phyloP scores from a whole-genome alignment of 1,140 invertebrate species.

The Monomorium pharaonis region DNA sequence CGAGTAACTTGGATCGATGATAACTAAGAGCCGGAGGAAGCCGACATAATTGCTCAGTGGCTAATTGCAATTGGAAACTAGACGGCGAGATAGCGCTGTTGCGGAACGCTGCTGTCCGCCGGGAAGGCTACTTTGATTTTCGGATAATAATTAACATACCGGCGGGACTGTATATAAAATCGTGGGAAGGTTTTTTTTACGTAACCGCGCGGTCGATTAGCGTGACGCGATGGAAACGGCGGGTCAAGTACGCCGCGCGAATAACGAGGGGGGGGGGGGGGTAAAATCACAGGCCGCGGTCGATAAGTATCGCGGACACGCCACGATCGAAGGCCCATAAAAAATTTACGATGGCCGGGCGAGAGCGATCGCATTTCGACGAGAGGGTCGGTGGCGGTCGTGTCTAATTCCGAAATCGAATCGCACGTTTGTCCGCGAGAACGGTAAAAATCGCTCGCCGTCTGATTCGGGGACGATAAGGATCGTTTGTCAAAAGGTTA shows the following conservation, averaged over 20 bases:
- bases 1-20: slow-evolving; percentile 33
- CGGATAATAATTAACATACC: slow-evolving; percentile 15
- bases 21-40: slow-evolving; percentile 11
- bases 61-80: slow-evolving; percentile 39
- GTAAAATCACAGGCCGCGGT: slow-evolving; percentile 2
- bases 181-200: slow-evolving; percentile 42
- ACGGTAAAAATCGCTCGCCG: background rate
- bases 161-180: slow-evolving; percentile 1
- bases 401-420: slow-evolving; percentile 12
- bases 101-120: background rate
- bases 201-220: slow-evolving; percentile 27
- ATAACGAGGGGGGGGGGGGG: slow-evolving; percentile 12
- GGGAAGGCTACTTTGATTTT: background rate
- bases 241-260: slow-evolving; percentile 27
- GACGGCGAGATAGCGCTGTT: background rate
- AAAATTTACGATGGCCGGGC: slow-evolving; percentile 15
- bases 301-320: slow-evolving; percentile 28
- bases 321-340: slow-evolving; percentile 2
- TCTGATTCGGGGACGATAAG: background rate
- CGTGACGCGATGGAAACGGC: slow-evolving; percentile 32
- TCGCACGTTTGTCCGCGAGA: background rate
- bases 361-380: slow-evolving; percentile 2
- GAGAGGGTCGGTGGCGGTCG: background rate
- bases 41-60: slow-evolving; percentile 34
- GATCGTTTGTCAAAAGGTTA: background rate